Conservation (phyloP, 1,140 invertebrate genomes). For the Orchesella cincta region DNA sequence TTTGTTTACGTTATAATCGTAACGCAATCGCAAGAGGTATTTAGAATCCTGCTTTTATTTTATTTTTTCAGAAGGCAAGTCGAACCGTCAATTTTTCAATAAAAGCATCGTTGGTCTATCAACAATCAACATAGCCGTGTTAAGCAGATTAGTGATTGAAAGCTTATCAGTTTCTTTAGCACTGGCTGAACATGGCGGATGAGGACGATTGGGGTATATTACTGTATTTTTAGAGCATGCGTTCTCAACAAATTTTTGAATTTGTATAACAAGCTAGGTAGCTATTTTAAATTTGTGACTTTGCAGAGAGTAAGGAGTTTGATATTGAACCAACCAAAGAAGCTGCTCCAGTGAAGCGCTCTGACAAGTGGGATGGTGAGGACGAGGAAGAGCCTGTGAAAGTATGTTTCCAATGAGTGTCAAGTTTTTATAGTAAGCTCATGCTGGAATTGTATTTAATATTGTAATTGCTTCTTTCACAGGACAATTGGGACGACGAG, state of each 20-base stretch:
- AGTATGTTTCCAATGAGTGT: constrained; percentile 63
- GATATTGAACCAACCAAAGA: constrained; percentile 40
- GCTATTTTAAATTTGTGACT: neutral
- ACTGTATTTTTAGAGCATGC: neutral
- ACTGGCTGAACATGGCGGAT: constrained; percentile 43
- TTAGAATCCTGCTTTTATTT: neutral
- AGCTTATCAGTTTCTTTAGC: no score
- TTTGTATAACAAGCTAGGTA: neutral
- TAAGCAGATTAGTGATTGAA: no score
- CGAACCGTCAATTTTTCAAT: neutral
- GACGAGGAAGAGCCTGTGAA: constrained; percentile 83
- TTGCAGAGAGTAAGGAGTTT: constrained; percentile 39
- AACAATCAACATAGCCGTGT: neutral
- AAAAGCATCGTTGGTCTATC: neutral
- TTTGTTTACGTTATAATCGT: no score
- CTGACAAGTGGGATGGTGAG: constrained; percentile 81
- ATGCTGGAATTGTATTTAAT: constrained; percentile 22
- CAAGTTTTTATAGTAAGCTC: constrained; percentile 22
- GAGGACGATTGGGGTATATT: constrained; percentile 44
- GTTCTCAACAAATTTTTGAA: neutral
- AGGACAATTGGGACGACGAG: constrained; percentile 84
- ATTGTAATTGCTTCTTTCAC: constrained; percentile 38
- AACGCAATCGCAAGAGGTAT: no score
- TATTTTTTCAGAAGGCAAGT: neutral
- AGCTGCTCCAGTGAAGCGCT: neutral